A percentile compares a stretch with the other conserved stretches of the same genome.
Evolutionary conservation across 2,113 vertebrate species (phyloP).

Genomic region (Hippocampus mohnikei): DNA sequence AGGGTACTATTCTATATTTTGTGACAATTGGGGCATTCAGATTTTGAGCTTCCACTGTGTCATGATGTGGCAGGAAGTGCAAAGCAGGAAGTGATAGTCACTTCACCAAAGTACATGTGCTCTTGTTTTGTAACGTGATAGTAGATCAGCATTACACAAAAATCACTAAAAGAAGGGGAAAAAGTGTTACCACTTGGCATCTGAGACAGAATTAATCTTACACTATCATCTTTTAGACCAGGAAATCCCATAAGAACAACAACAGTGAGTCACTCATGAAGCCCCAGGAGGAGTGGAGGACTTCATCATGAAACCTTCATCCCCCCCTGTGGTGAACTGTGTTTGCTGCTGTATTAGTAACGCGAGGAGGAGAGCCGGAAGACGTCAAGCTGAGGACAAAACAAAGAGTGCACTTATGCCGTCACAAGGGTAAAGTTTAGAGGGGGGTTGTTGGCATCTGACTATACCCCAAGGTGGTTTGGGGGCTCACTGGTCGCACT

Average conservation of each 20-base stretch:
- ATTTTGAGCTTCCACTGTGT: not conserved
- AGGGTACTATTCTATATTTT: not conserved
- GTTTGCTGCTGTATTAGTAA: slow-evolving; percentile 41
- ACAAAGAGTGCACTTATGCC: slow-evolving; percentile 8
- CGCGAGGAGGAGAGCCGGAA: slow-evolving; percentile 2
- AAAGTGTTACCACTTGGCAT: not conserved
- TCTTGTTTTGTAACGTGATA: not conserved
- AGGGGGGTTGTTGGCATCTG: slow-evolving; percentile 12
- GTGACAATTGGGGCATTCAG: not conserved
- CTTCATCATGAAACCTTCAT: slow-evolving; percentile 30
- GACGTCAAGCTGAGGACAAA: slow-evolving; percentile 33
- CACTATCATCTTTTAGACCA: slow-evolving; percentile 22
- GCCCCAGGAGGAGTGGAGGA: slow-evolving; percentile 27
- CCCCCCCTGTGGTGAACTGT: slow-evolving; percentile 22
- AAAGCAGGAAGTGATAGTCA: not conserved
- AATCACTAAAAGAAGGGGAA: not conserved
- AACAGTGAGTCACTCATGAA: slow-evolving; percentile 17
- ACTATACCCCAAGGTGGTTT: slow-evolving; percentile 17
- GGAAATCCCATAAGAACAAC: slow-evolving; percentile 14
- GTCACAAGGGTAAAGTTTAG: slow-evolving; percentile 11
- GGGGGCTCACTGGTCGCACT: slow-evolving; percentile 9
- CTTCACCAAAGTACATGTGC: not conserved
- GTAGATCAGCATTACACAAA: not conserved
- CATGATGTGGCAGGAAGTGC: not conserved
- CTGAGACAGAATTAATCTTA: slow-evolving; percentile 8